Base-by-base conservation (phyloP, 2,888 invertebrate species). In the Piscicola geometra region DNA sequence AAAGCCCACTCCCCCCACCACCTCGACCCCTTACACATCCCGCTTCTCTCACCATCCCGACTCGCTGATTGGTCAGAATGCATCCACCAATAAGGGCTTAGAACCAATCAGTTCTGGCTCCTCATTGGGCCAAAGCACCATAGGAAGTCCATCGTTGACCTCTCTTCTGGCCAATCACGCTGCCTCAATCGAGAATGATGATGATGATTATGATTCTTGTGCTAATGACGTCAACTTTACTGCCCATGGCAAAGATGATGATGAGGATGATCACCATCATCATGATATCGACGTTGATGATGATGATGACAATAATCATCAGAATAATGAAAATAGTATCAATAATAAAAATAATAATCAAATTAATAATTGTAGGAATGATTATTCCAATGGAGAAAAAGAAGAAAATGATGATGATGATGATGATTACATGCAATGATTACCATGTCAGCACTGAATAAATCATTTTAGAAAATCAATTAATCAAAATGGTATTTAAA, bases 71-170 rank as follows among this genome's bases (percentile, higher is more conserved):
- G 25, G 25, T 64, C 64, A 64, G 5, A 15, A 41, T 5, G 5
- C 41, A 41, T n/a, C 60, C 9, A 18, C n/a, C 25, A 56, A 56
- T 25, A 5, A 21, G 12, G 60, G 60, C 60, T 25, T 56, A 21
- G 60, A 56, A 18, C 60, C 60, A 25, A 56, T 56, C 25, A 56
- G 60, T 56, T 56, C 60, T 56, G 60, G 25, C 3, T 56, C 60
- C n/a, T 56, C 60, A 18, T 56, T 56, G 60, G 21, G 60, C n/a
- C 60, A 56, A 21, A 56, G 60, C 25, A 56, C 60, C 3, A 21
- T 56, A n/a, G 60, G 60, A 3, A 56, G 60, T 56, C 60, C 5
- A 5, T 56, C 60, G 15, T 18, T 56, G 60, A 25, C 60, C 9
- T 56, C 60, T n/a, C 60, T 56, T 56, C 25, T 25, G n/a, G n/a